Percentiles rank a stretch among this genome's conserved stretches.
phyloP scores from a whole-genome alignment of 2,888 invertebrate species.

The Epinotia demarniana region DNA sequence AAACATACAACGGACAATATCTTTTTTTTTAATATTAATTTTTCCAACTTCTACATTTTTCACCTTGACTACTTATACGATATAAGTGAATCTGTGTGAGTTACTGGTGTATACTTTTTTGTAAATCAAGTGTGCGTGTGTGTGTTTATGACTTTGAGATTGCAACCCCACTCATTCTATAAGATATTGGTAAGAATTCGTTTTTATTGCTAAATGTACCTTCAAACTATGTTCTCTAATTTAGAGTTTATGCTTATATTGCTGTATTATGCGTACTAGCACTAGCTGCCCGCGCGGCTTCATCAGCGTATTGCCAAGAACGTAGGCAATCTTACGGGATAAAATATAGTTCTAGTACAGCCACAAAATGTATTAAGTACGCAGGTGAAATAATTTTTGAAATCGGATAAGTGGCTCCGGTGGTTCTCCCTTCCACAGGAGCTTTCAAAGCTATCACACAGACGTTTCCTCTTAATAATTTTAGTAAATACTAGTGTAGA shows the following conservation, averaged over 20 bases:
- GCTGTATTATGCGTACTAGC: neutral
- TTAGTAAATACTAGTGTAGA: too few relatives aligned
- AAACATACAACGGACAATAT: slow-evolving; percentile 1
- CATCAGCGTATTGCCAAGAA: too few relatives aligned
- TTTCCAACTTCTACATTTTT: slow-evolving; percentile 14
- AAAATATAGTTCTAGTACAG: too few relatives aligned
- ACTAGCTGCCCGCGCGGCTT: neutral
- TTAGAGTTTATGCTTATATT: neutral
- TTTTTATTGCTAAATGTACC: neutral
- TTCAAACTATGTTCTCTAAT: neutral
- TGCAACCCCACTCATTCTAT: neutral
- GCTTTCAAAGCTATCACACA: too few relatives aligned
- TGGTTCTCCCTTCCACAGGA: too few relatives aligned
- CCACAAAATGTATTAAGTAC: too few relatives aligned
- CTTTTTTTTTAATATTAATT: slow-evolving; percentile 10
- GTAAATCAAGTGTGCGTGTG: slow-evolving; percentile 33
- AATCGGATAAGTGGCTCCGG: too few relatives aligned
- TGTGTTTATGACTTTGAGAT: slow-evolving; percentile 38
- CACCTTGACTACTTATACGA: slow-evolving; percentile 27
- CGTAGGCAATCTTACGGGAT: too few relatives aligned
- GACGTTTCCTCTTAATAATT: too few relatives aligned
- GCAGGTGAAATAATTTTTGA: too few relatives aligned
- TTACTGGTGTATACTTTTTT: slow-evolving; percentile 36
- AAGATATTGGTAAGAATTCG: slow-evolving; percentile 30
- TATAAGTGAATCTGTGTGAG: slow-evolving; percentile 32